A percentile compares a stretch with the other conserved stretches of the same genome.
phyloP scores from a whole-genome alignment of 2,888 invertebrate species.

The Trissolcus brochymenae region DNA sequence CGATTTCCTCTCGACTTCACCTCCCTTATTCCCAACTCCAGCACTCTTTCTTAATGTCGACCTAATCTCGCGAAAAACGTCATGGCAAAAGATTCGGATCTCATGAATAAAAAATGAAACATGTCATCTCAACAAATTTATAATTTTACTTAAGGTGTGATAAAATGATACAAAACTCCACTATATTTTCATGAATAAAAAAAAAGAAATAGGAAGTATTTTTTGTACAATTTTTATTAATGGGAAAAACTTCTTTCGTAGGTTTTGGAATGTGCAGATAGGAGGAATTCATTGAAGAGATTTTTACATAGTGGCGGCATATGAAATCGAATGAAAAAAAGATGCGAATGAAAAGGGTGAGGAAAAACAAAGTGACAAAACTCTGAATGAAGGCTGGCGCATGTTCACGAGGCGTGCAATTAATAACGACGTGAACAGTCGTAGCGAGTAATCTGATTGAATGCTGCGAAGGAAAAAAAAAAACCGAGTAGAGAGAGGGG shows the following conservation, averaged over 20 bases:
- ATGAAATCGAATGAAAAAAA: constrained; percentile 4
- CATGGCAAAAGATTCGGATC: constrained; percentile 25
- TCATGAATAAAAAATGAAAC: constrained; percentile 5
- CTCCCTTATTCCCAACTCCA: not conserved
- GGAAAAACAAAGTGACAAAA: constrained; percentile 12
- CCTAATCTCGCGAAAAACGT: constrained; percentile 39
- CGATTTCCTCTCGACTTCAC: constrained; percentile 12
- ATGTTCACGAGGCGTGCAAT: constrained; percentile 12
- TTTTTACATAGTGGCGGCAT: not conserved
- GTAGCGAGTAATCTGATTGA: constrained; percentile 39
- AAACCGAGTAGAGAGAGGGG: not conserved
- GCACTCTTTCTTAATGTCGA: constrained; percentile 22
- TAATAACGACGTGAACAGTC: constrained; percentile 35
- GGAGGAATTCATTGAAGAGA: not conserved
- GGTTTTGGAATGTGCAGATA: not conserved
- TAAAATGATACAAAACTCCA: too few relatives aligned
- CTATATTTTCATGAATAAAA: too few relatives aligned
- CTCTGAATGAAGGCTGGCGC: constrained; percentile 8
- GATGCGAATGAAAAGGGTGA: not conserved
- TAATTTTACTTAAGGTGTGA: too few relatives aligned
- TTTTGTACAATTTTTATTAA: too few relatives aligned
- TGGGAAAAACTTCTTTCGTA: too few relatives aligned
- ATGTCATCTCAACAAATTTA: too few relatives aligned
- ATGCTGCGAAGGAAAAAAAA: constrained; percentile 24
- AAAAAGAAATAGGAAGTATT: too few relatives aligned